Base-by-base conservation (phyloP, 2,888 invertebrate species). In the Sphaerophoria rueppellii region DNA sequence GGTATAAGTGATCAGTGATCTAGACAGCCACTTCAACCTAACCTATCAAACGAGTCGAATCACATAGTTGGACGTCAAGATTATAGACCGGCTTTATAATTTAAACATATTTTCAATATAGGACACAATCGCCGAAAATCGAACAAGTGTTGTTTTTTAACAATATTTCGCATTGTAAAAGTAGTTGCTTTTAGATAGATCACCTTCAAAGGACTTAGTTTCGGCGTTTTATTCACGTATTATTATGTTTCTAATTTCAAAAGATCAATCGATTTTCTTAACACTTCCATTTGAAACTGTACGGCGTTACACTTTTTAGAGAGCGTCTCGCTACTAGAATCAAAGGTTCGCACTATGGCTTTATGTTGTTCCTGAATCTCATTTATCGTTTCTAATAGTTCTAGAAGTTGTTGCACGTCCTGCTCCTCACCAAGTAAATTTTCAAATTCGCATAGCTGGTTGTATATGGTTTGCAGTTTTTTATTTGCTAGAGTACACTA, bases 391-490 rank as follows among this genome's bases (percentile, higher is more conserved):
- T 83, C 80, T 0, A 80, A 16, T 0, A 83, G 57, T 35, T 83
- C 83, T 5, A 76, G 50, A 0, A 83, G 61, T 34, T 83, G 67
- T 2, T 80, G 67, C 4, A 6, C 65, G 43, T 78, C 69, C 11
- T 71, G 50, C 11, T 78, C 78, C 1, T 73, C 78, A 9, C 11
- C 37, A 4, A 80, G 37, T 5, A 76, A 24, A 52, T 5, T 69
- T 35, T 83, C 83, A 2, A 80, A 69, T 40, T 83, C 80, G n/a
- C 80, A 76, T 0, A 83, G 67, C 6, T 80, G 67, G n/a, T 75
- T 80, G 60, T 83, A 83, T 4, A 83, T 76, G 4, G 71, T 71
- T 40, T 80, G 67, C 0, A 83, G 9, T 14, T 72, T 65, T 46
- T 83, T 83, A 32, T 80, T 83, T 32, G 80, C 80, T 55, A 75